Evolutionary conservation across 2,797 vertebrate genomes (phyloP).

Genomic region (Tangara arthus): DNA sequence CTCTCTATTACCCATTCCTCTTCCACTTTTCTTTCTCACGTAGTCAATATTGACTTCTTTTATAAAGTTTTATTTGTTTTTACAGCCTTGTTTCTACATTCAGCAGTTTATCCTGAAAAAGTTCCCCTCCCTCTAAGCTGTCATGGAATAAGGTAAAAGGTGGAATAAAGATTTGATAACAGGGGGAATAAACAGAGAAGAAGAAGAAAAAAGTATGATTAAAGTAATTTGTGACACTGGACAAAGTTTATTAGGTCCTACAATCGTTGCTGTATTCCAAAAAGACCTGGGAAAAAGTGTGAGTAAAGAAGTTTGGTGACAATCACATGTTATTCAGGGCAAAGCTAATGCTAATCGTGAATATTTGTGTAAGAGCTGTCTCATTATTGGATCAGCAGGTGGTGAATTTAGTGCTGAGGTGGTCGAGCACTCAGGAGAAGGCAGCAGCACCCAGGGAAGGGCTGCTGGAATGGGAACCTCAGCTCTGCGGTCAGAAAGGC

Average conservation of each 20-base stretch:
- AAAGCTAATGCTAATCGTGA: neutral
- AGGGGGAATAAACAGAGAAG: neutral
- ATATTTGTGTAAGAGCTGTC: neutral
- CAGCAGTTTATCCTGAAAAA: neutral
- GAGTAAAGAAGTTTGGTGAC: neutral
- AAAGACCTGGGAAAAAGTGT: neutral
- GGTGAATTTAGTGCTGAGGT: neutral
- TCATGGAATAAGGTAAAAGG: neutral
- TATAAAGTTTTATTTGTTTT: neutral
- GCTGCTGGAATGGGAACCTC: neutral
- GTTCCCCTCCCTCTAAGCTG: neutral
- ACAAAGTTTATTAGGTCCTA: neutral
- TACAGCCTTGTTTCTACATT: neutral
- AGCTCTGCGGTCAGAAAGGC: neutral
- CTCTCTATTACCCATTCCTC: neutral
- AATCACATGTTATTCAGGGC: neutral
- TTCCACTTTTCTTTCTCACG: neutral
- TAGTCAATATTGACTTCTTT: neutral
- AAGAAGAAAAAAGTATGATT: rapidly evolving
- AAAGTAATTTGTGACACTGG: neutral
- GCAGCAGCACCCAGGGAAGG: neutral
- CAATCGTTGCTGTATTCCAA: neutral
- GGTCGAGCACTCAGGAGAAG: neutral
- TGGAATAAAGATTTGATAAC: neutral
- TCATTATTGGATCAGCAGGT: neutral